A percentile compares a stretch with the other conserved stretches of the same genome.
Evolutionary conservation across 2,888 invertebrate species (phyloP).

Genomic region (Exocentrus adspersus): DNA sequence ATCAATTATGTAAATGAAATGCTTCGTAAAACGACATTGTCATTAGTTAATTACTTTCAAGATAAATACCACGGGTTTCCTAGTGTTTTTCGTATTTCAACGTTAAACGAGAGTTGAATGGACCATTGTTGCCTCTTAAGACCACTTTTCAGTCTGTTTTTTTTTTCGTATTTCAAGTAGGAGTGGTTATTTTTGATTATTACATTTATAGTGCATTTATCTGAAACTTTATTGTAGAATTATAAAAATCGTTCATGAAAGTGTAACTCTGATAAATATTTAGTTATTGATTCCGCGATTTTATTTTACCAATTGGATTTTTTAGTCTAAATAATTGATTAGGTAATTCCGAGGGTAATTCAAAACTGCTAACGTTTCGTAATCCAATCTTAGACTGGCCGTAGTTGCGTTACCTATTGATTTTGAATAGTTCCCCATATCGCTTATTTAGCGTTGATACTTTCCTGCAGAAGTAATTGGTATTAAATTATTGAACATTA

Average conservation of each 20-base stretch:
- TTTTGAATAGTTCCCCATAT: not conserved
- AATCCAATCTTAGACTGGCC: too few species aligned
- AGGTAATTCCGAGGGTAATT: too few species aligned
- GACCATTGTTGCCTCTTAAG: not conserved
- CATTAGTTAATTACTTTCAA: not conserved
- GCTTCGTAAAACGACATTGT: slow-evolving; percentile 3
- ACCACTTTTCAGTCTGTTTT: not conserved
- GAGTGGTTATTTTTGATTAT: too few species aligned
- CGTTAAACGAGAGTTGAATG: not conserved
- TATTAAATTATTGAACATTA: slow-evolving; percentile 27
- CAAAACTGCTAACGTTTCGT: too few species aligned
- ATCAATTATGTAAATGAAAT: not conserved
- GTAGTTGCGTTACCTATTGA: too few species aligned
- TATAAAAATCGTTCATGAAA: not conserved
- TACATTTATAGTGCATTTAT: not conserved
- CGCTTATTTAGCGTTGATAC: not conserved
- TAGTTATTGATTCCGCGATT: too few species aligned
- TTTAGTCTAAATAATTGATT: too few species aligned
- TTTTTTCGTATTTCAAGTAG: not conserved
- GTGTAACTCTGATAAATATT: too few species aligned
- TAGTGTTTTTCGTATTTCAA: not conserved
- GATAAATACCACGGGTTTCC: not conserved
- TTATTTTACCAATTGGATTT: too few species aligned
- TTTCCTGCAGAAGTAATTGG: slow-evolving; percentile 4
- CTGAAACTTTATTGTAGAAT: not conserved